Percentiles rank a stretch among this genome's conserved stretches.
These are phyloP conservation scores for Netelia fuscicornis DNA, from an alignment of 2,888 invertebrate species.

Conservation along the genomic window DNA sequence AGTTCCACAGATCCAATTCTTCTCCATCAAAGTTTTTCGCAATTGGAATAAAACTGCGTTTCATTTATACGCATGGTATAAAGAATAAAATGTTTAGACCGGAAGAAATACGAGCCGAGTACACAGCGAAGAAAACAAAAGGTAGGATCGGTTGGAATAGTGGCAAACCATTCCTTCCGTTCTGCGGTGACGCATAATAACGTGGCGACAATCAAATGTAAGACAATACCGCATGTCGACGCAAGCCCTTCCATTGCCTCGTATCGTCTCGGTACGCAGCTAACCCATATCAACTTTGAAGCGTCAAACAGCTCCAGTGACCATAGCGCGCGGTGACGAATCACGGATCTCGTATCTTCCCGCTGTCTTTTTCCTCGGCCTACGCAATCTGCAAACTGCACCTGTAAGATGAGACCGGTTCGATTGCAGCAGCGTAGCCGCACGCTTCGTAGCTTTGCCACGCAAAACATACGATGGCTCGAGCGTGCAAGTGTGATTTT, in stretches of 20 bases:
- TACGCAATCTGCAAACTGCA: not conserved
- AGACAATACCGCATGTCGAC: conserved; percentile 82
- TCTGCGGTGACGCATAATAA: conserved; percentile 65
- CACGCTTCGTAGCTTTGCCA: conserved; percentile 3
- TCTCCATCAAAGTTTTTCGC: not conserved
- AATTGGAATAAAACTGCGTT: not conserved
- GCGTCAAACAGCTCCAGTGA: conserved; percentile 48
- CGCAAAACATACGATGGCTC: not conserved
- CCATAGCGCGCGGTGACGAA: conserved; percentile 41
- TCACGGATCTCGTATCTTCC: conserved; percentile 77
- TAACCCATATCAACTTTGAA: conserved; percentile 68
- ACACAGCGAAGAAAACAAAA: conserved; percentile 66
- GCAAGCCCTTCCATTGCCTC: conserved; percentile 58
- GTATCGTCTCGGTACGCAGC: conserved; percentile 29
- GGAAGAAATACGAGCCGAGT: conserved; percentile 75
- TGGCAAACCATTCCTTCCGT: conserved; percentile 74
- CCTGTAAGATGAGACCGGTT: conserved; percentile 18
- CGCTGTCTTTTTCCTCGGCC: conserved; percentile 52
- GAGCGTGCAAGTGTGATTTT: conserved; percentile 19
- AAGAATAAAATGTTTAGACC: conserved; percentile 18
- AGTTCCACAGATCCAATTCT: too few relatives aligned
- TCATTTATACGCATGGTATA: not conserved
- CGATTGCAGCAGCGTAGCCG: conserved; percentile 29
- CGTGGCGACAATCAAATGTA: conserved; percentile 79
- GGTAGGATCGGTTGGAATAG: conserved; percentile 71